Base-by-base conservation (phyloP, 2,797 vertebrate genomes). In the Rhynchotus rufescens region DNA sequence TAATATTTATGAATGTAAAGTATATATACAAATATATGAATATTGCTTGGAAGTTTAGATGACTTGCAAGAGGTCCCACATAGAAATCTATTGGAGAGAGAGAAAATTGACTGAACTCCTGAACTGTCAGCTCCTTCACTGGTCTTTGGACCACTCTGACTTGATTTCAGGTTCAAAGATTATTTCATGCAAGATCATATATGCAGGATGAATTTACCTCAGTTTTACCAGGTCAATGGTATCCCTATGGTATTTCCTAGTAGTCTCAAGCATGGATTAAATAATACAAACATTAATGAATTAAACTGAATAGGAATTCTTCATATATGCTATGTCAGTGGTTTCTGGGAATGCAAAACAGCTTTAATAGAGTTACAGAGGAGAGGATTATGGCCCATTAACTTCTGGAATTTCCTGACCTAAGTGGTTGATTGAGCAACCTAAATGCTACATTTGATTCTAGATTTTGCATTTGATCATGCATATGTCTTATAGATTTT, bases 371-470 rank as follows among this genome's bases (percentile, higher is more conserved):
- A 89, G 45, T 86, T 90, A 89, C 32, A 90, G 49, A 84, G 78
- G 74, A 69, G 65, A 94, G 77, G 80, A 83, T 36, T 32, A 82
- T 62, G 95, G 73, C 57, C 81, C 88, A 92, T 94, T 95, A 95
- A 83, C 80, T 84, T 73, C 15, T 92, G 92, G 95, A 96, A 96
- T 96, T 97, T 96, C 95, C 94, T 96, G 94, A 87, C 89, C 59
- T 91, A 71, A 91, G 84, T 69, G 86, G 73, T 88, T 92, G 80
- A 85, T 90, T 93, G 88, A 94, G 19, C 64, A 94, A 71, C 61
- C 45, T 94, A 73, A 95, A 88, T 93, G 88, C 36, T 90, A 44
- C 61, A 49, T 84, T 95, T 90, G 64, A 94, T 1, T 12, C 30
- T 75, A 45, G 44, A 47, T 21, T 90, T 89, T 77, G 59, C 32